Conservation (phyloP, 2,113 vertebrate species). For the Bubalus kerabau region DNA sequence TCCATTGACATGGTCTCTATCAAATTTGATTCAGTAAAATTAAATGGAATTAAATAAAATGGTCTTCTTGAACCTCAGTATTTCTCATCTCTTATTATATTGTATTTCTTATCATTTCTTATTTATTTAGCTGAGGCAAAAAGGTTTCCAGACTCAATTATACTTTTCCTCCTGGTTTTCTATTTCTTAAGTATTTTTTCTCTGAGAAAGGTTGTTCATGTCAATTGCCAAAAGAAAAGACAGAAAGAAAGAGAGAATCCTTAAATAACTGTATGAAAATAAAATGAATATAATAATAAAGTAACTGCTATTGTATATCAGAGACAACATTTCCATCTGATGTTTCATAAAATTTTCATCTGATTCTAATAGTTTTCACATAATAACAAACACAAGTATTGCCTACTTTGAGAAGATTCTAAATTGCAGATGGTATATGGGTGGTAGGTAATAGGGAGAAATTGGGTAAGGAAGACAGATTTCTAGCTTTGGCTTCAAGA, state of each 20-base stretch:
- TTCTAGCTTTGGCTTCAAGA: not conserved
- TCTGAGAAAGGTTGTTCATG: constrained; percentile 73
- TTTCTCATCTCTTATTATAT: constrained; percentile 70
- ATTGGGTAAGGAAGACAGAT: not conserved
- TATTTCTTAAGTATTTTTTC: constrained; percentile 67
- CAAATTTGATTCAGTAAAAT: constrained; percentile 70
- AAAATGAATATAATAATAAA: constrained; percentile 31
- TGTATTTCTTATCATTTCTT: constrained; percentile 75
- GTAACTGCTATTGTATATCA: constrained; percentile 18
- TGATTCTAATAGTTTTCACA: constrained; percentile 14
- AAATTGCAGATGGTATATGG: not conserved
- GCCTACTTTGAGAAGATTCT: not conserved
- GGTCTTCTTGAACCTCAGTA: constrained; percentile 65
- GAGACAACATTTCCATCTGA: constrained; percentile 2
- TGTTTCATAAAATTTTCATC: not conserved
- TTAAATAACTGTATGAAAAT: constrained; percentile 58
- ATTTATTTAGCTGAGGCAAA: constrained; percentile 78
- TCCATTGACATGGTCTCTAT: constrained; percentile 66
- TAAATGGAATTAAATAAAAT: constrained; percentile 75
- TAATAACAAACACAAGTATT: not conserved
- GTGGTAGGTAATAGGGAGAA: not conserved
- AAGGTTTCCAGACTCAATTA: constrained; percentile 77
- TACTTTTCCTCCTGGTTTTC: constrained; percentile 70
- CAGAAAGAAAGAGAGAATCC: constrained; percentile 55
- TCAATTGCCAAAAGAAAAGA: constrained; percentile 61